Evolutionary conservation across 2,113 vertebrate species (phyloP).

Genomic region (Colistium nudipinnis): DNA sequence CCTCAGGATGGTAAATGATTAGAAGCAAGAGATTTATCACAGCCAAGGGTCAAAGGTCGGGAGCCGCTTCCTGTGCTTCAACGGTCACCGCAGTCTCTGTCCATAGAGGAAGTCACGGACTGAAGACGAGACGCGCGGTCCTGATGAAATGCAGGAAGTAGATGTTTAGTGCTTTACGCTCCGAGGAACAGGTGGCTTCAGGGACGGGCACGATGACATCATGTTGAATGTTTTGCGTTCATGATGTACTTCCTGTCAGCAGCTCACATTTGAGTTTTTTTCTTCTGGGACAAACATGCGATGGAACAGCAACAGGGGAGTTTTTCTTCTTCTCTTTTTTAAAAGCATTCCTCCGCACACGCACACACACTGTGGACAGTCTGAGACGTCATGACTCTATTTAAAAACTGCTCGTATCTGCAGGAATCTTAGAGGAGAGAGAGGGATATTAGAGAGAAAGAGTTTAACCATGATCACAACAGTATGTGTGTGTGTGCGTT

Average conservation of each 20-base stretch:
- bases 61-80: too few relatives aligned
- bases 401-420: slow-evolving; percentile 28
- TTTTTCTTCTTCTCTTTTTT: slow-evolving; percentile 26
- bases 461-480: slow-evolving; percentile 51
- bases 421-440: slow-evolving; percentile 27
- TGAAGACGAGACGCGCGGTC: not conserved
- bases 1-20: too few relatives aligned
- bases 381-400: slow-evolving; percentile 51
- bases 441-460: slow-evolving; percentile 36
- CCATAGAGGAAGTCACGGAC: too few relatives aligned
- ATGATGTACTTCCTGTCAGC: slow-evolving; percentile 35
- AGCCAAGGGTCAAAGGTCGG: too few relatives aligned
- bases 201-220: too few relatives aligned
- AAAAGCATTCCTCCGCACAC: slow-evolving; percentile 26
- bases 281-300: slow-evolving; percentile 86
- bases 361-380: slow-evolving; percentile 60
- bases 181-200: too few relatives aligned
- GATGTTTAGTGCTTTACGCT: too few relatives aligned
- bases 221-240: too few relatives aligned
- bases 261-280: slow-evolving; percentile 62
- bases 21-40: too few relatives aligned
- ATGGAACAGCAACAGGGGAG: slow-evolving; percentile 75
- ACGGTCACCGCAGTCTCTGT: too few relatives aligned
- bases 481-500: slow-evolving; percentile 30
- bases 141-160: not conserved